Conservation (phyloP, 2,797 vertebrate species). For the Phataginus tricuspis region DNA sequence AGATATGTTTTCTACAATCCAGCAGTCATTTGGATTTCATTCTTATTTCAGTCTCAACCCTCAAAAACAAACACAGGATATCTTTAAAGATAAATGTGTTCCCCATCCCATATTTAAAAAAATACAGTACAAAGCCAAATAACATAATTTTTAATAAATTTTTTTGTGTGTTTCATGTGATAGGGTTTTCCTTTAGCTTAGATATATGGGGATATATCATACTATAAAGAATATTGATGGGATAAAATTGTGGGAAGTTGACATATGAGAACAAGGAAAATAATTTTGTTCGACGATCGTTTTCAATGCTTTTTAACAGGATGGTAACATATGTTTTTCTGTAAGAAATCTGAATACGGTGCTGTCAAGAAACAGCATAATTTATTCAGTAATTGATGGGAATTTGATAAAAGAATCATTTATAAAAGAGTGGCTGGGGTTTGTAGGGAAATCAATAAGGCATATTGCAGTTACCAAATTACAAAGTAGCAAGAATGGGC, state of each 20-base stretch:
- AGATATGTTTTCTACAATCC: background rate
- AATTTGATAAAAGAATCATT: slow-evolving; percentile 40
- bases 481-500: background rate
- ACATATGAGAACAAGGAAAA: slow-evolving; percentile 5
- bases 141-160: background rate
- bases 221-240: background rate
- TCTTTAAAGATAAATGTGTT: slow-evolving; percentile 34
- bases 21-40: background rate
- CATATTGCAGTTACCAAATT: background rate
- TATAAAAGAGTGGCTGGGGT: background rate
- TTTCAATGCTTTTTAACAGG: slow-evolving; percentile 10
- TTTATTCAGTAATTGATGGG: background rate
- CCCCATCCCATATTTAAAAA: background rate
- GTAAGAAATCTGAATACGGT: background rate
- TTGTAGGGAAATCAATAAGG: background rate
- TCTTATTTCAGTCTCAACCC: background rate
- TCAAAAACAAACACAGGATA: background rate
- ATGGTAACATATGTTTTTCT: background rate
- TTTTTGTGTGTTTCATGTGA: background rate
- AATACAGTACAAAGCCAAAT: background rate
- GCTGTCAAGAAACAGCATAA: background rate
- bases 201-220: background rate
- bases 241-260: background rate
- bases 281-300: slow-evolving; percentile 3
- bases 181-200: background rate